A percentile compares a stretch with the other conserved stretches of the same genome.
phyloP scores from a whole-genome alignment of 2,797 vertebrate genomes.

The Xenentodon cancila region DNA sequence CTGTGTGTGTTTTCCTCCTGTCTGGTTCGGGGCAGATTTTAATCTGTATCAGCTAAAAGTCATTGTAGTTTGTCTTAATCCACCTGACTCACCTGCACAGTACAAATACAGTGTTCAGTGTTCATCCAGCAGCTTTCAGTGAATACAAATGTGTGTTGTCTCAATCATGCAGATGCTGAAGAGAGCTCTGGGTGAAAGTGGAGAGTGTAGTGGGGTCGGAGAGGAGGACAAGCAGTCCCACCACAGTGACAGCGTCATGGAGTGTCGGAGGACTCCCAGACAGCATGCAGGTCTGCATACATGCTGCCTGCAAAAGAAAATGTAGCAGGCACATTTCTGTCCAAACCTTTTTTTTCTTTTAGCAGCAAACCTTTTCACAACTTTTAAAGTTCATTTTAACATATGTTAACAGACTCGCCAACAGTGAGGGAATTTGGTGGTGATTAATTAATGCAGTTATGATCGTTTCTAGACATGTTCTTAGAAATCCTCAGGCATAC shows the following conservation, averaged over 20 bases:
- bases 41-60: neutral
- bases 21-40: neutral
- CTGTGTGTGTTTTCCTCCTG: neutral
- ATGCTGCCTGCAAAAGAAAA: neutral
- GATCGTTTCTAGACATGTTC: too few species aligned
- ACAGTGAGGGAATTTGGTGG: too few species aligned
- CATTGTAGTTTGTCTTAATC: too few species aligned
- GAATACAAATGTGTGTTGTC: neutral
- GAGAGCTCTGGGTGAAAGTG: conserved; percentile 81
- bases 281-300: conserved; percentile 33
- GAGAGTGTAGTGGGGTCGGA: conserved; percentile 62
- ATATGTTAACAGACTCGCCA: too few species aligned
- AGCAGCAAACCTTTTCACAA: too few species aligned
- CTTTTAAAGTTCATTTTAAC: too few species aligned
- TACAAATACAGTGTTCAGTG: neutral
- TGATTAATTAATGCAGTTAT: too few species aligned
- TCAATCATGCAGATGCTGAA: conserved; percentile 87
- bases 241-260: conserved; percentile 87
- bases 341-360: neutral
- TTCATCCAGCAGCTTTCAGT: neutral
- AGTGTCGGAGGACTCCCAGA: conserved; percentile 69
- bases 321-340: neutral
- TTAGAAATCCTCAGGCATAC: too few species aligned
- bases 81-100: too few species aligned
- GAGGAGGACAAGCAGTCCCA: conserved; percentile 87